Conservation (phyloP, 1,140 invertebrate species). For the Zaprionus davidi region DNA sequence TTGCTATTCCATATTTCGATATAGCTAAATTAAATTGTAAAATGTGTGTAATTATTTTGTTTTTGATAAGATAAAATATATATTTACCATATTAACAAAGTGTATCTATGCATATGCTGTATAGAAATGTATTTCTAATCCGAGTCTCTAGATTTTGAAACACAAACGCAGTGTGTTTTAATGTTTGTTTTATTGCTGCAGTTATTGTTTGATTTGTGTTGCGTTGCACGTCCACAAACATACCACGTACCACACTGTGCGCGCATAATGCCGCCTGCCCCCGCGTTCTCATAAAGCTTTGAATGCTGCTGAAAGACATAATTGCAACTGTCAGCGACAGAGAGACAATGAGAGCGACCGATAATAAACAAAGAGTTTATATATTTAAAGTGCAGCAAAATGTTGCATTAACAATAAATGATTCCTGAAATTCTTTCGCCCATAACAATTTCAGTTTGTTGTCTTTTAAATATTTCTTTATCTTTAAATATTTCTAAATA, state of each 20-base stretch:
- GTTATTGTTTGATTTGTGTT: conserved; percentile 39
- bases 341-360: neutral
- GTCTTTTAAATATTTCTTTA: neutral
- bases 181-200: conserved; percentile 23
- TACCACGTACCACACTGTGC: conserved; percentile 2
- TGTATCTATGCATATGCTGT: no score
- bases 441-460: neutral
- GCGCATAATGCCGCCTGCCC: conserved; percentile 44
- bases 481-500: neutral
- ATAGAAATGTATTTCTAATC: no score
- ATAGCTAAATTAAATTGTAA: neutral
- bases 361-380: neutral
- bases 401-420: neutral
- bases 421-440: neutral
- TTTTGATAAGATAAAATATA: no score
- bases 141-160: neutral
- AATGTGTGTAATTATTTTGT: neutral
- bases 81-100: no score
- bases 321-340: neutral
- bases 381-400: neutral
- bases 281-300: conserved; percentile 40
- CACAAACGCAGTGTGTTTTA: conserved; percentile 17
- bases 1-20: no score
- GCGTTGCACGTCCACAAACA: conserved; percentile 42
- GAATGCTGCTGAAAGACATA: neutral